These are phyloP conservation scores for Apodemia mormo DNA, from an alignment of 2,888 invertebrate species.

Conservation along the genomic window DNA sequence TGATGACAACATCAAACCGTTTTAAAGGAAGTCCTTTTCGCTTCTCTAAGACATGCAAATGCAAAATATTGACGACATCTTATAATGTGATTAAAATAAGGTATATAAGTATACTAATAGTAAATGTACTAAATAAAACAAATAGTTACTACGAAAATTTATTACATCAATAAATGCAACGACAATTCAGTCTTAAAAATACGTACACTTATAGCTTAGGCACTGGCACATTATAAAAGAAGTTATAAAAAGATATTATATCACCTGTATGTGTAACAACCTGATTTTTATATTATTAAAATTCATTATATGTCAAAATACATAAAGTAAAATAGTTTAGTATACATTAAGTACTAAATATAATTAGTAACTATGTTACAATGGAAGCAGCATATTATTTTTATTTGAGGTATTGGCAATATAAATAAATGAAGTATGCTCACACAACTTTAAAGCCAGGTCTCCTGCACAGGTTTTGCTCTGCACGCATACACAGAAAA, in stretches of 20 bases:
- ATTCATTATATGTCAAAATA: slow-evolving; percentile 23
- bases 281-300: slow-evolving; percentile 3
- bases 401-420: slow-evolving; percentile 7
- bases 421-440: neutral
- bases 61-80: too few relatives aligned
- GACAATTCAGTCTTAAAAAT: slow-evolving; percentile 76
- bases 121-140: neutral
- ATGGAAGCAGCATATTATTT: neutral
- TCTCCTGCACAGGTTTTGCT: neutral
- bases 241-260: slow-evolving; percentile 38
- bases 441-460: neutral
- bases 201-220: slow-evolving; percentile 65
- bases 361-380: slow-evolving; percentile 22
- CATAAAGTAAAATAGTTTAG: slow-evolving; percentile 24
- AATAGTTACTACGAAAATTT: slow-evolving; percentile 53
- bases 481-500: too few relatives aligned
- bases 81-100: too few relatives aligned
- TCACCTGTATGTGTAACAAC: slow-evolving; percentile 13
- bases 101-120: too few relatives aligned
- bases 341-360: slow-evolving; percentile 19
- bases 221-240: slow-evolving; percentile 67
- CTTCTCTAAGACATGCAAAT: too few relatives aligned
- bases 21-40: too few relatives aligned
- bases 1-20: too few relatives aligned
- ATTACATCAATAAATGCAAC: slow-evolving; percentile 73